These are phyloP conservation scores for Chrysogorgia sp. DNA, from an alignment of 92 coral and sea anemone species.

Conservation along the genomic window DNA sequence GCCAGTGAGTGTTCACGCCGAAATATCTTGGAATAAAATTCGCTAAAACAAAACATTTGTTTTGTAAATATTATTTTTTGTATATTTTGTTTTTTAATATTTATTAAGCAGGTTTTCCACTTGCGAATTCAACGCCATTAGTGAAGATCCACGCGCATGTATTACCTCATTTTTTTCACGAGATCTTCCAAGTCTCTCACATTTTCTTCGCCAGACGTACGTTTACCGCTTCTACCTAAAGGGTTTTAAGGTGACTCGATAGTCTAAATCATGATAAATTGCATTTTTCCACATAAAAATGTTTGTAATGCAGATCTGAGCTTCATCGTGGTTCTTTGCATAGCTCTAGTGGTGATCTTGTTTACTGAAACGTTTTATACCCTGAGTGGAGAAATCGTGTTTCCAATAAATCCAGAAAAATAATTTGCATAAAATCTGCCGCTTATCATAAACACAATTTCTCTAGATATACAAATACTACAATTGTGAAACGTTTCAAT, in stretches of 20 bases:
- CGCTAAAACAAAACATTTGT: slow-evolving; percentile 54
- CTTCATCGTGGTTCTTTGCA: no score
- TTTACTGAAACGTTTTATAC: no score
- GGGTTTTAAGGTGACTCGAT: background rate
- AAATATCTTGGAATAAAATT: slow-evolving; percentile 70
- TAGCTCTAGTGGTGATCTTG: no score
- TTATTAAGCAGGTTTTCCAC: background rate
- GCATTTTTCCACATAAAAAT: background rate
- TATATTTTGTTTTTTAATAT: no score
- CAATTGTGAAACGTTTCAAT: no score
- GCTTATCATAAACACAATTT: no score
- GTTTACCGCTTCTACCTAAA: slow-evolving; percentile 48
- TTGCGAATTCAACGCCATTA: background rate
- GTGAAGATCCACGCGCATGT: background rate
- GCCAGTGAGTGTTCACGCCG: slow-evolving; percentile 73
- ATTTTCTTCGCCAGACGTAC: slow-evolving; percentile 37
- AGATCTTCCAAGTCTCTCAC: slow-evolving; percentile 76
- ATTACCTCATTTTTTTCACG: slow-evolving; percentile 78
- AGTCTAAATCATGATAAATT: no score
- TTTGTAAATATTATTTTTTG: no score
- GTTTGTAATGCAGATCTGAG: background rate
- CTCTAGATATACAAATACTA: no score
- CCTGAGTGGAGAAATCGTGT: no score
- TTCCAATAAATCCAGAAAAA: no score
- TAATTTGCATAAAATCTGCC: no score